Evolutionary conservation across 1,140 invertebrate genomes (phyloP).

Genomic region (Himalopsyche phryganea): DNA sequence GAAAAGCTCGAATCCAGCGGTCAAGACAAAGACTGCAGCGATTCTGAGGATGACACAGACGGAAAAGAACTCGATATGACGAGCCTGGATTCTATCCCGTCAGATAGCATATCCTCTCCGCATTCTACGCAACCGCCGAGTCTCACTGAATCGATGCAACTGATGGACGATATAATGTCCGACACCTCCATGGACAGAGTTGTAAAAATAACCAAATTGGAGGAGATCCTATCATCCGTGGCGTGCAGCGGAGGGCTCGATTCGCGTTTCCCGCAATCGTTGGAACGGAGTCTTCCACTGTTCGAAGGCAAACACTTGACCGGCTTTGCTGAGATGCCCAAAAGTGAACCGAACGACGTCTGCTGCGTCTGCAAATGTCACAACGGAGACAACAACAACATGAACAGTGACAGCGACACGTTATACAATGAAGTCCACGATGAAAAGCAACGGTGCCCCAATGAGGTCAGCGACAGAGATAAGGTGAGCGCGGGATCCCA

Average conservation of each 20-base stretch:
- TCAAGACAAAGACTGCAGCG: slow-evolving; percentile 65
- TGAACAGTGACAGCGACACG: slow-evolving; percentile 27
- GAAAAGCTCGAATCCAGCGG: slow-evolving; percentile 80
- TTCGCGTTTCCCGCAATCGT: slow-evolving; percentile 48
- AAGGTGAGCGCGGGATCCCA: slow-evolving; percentile 57
- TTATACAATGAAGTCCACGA: slow-evolving; percentile 35
- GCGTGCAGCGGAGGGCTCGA: slow-evolving; percentile 55
- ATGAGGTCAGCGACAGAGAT: not conserved
- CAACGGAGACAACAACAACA: slow-evolving; percentile 36
- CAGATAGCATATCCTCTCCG: slow-evolving; percentile 69
- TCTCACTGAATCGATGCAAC: slow-evolving; percentile 86
- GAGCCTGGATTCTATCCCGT: slow-evolving; percentile 72
- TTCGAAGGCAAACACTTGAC: slow-evolving; percentile 51
- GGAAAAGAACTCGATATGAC: slow-evolving; percentile 72
- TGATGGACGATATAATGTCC: slow-evolving; percentile 82
- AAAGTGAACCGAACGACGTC: slow-evolving; percentile 42
- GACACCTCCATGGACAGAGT: slow-evolving; percentile 78
- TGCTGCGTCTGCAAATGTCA: slow-evolving; percentile 58
- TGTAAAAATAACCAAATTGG: slow-evolving; percentile 82
- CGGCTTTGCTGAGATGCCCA: slow-evolving; percentile 47
- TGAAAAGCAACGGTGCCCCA: slow-evolving; percentile 36
- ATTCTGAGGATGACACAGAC: slow-evolving; percentile 64
- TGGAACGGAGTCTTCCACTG: slow-evolving; percentile 51
- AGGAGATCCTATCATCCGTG: slow-evolving; percentile 77
- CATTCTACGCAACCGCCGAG: slow-evolving; percentile 77